Conservation (phyloP, 1,140 invertebrate species). For the Leptinotarsa texana region DNA sequence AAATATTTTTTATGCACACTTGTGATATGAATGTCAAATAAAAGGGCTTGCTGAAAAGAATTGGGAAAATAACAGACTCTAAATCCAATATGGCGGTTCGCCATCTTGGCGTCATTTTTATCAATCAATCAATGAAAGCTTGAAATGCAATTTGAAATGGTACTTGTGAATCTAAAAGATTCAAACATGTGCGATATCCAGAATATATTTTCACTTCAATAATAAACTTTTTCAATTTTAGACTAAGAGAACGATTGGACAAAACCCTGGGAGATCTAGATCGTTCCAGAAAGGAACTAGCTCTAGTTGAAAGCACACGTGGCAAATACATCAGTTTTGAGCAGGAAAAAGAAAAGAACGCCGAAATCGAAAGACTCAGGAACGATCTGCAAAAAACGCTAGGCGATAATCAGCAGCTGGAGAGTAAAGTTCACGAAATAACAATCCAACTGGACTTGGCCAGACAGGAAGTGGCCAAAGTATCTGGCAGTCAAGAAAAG, state of each 20-base stretch:
- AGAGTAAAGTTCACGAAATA: slow-evolving; percentile 77
- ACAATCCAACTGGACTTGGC: slow-evolving; percentile 79
- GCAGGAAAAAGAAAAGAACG: slow-evolving; percentile 79
- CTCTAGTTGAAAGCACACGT: slow-evolving; percentile 74
- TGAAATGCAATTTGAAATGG: too few species aligned
- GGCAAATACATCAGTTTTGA: slow-evolving; percentile 83
- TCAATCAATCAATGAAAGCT: too few species aligned
- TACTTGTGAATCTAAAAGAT: too few species aligned
- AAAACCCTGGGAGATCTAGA: slow-evolving; percentile 79
- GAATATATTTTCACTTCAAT: too few species aligned
- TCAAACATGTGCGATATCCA: too few species aligned
- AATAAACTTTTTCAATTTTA: not conserved
- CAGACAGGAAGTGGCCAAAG: slow-evolving; percentile 76
- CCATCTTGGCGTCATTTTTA: too few species aligned
- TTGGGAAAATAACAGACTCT: too few species aligned
- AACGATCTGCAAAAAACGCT: slow-evolving; percentile 74
- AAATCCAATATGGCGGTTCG: too few species aligned
- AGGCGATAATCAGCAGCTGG: slow-evolving; percentile 68
- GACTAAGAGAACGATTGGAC: slow-evolving; percentile 77
- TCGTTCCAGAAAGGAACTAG: slow-evolving; percentile 73
- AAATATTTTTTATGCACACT: too few species aligned
- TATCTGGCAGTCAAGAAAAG: slow-evolving; percentile 73
- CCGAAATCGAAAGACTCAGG: slow-evolving; percentile 66
- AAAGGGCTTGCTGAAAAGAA: too few species aligned
- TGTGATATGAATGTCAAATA: too few species aligned